Evolutionary conservation across 2,113 vertebrate species (phyloP), one percentile per base, ranked within the genome.

Genomic region (Campylomormyrus numenius): DNA sequence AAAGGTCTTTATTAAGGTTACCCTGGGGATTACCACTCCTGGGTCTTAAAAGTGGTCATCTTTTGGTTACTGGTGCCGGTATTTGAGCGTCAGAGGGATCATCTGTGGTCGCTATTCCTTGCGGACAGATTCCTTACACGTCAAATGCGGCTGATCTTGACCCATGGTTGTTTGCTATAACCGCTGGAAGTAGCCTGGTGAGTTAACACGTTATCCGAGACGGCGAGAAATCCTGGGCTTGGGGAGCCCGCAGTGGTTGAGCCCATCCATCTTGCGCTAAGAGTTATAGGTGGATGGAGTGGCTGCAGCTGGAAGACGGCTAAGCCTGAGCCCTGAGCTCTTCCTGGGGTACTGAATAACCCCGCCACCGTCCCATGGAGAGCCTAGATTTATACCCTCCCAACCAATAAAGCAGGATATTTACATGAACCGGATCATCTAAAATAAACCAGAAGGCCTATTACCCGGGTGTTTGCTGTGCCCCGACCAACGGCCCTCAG

Each of bases 401-500:
- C 48, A 88, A 77, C 90, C 90, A 90, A 85, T 91, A 87, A 90
- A 90, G 91, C 90, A 89, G 91, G 91, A 91, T 94, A 93, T 95
- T 94, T 94, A 93, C 90, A 90, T 53, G 70, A 91, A 53, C 53
- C 13, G 85, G 85, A 50, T 91, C 91, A 91, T 90, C 90, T 92
- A 92, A 93, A 93, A 94, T 92, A 92, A 93, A 91, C 90, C 49
- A 19, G 21, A 49, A 90, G 87, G 66, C 89, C 46, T 62, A 85
- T 91, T 42, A 70, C 91, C 88, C 74, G 91, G 88, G 91, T 31
- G 56, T 17, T 56, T 91, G 66, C 88, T 39, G 87, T 52, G 74
- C 49, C 88, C 66, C 49, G 89, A 74, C 84, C 52, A 45, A 74
- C 87, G 45, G 46, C 91, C 85, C 89, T 91, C 58, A 90, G 92